Base-by-base conservation (phyloP, 1,140 invertebrate species). In the Drosophila pectinifera region DNA sequence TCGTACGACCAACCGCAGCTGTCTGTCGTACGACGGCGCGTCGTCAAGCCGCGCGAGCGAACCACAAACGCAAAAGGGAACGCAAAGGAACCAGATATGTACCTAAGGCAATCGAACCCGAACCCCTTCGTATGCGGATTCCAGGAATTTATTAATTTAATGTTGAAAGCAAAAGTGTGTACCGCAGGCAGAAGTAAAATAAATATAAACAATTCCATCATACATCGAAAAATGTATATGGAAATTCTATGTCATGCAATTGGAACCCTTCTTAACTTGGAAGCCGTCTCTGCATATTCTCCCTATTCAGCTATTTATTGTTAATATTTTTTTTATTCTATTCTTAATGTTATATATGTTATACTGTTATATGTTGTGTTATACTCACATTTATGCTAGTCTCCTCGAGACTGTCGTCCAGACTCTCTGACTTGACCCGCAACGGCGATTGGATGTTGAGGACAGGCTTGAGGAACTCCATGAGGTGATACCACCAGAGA, bases 401-500 rank as follows among this genome's bases (percentile, higher is more conserved):
- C 48, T 86, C 82, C 13, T 85, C 68, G 43, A 78, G 63, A 28
- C 78, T 85, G 28, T 81, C 82, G 41, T 81, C 59, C 62, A 73
- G 4, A 18, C 57, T 63, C 18, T 63, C 46, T n/a, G 56, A 54
- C 11, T 84, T 84, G 16, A 73, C 18, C 8, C 46, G 20, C 7
- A 56, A n/a, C 22, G 61, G 22, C 3, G 56, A 61, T 31, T 58
- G n/a, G 31, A 69, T 54, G 56, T 86, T 78, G 7, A 86, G 78
- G 5, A 86, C 69, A 8, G 82, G 82, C 31, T 70, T 84, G 1
- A 89, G 62, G 18, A 89, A 89, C 20, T 84, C 73, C 77, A 89
- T 85, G 4, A 58, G 42, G 14, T 78, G 70, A 18, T 67, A 90
- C 78, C 85, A 89, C 85, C 85, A 89, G 3, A 89, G 58, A n/a